Evolutionary conservation across 2,888 invertebrate genomes (phyloP).

Genomic region (Drosophila trichaetosa): DNA sequence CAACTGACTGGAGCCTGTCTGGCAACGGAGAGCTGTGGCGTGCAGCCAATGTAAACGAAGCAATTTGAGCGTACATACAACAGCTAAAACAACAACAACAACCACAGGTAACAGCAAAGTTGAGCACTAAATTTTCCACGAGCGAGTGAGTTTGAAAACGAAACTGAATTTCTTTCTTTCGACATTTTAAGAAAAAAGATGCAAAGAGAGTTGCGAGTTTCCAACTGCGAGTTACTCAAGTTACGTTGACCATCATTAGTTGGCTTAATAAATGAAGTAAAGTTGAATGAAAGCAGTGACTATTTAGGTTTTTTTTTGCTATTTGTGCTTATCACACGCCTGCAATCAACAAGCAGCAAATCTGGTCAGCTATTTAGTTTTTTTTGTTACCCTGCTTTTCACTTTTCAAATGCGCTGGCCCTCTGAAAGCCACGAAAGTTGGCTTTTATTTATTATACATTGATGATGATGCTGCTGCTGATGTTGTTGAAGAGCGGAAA

Average conservation of each 20-base stretch:
- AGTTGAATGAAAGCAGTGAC: constrained; percentile 60
- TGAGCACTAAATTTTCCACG: constrained; percentile 80
- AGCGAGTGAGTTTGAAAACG: constrained; percentile 77
- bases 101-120: neutral
- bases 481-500: constrained; percentile 69
- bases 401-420: constrained; percentile 53
- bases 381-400: constrained; percentile 46
- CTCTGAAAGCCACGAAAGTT: constrained; percentile 58
- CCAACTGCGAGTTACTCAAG: constrained; percentile 30
- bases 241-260: constrained; percentile 79
- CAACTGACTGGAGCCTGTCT: constrained; percentile 65
- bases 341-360: constrained; percentile 56
- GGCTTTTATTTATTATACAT: constrained; percentile 58
- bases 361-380: constrained; percentile 24
- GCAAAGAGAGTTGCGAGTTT: constrained; percentile 20
- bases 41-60: constrained; percentile 71
- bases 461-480: constrained; percentile 37
- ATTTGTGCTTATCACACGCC: constrained; percentile 70
- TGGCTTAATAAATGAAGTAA: constrained; percentile 69
- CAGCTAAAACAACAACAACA: constrained; percentile 16
- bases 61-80: constrained; percentile 61
- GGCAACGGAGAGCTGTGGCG: constrained; percentile 41
- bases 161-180: constrained; percentile 72
- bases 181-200: constrained; percentile 21
- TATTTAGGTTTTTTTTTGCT: constrained; percentile 33